Evolutionary conservation across 2,888 invertebrate species (phyloP), one percentile per base, ranked within the genome.

Genomic region (Dynastes grantii): DNA sequence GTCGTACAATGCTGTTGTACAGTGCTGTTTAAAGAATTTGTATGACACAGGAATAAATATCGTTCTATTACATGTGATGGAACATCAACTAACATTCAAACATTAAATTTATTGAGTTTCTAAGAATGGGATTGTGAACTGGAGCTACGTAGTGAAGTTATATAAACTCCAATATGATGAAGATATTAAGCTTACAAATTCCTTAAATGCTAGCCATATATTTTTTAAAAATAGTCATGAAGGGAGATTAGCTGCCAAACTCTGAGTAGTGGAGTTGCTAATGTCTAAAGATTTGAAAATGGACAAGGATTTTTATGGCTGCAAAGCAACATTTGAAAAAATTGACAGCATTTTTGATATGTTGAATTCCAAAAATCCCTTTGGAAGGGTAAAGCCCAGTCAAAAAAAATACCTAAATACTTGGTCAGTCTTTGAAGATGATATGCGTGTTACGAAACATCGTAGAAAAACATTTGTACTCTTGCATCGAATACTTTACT

Each of bases 341-440:
- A 45, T 45, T 8, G 45, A 45, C 45, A 81, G 70, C 77, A 70
- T 82, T 22, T 84, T 82, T 81, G 83, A 83, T 78, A 70, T 81
- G 29, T 51, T 83, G 37, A 84, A 84, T 78, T 79, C 61, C 40
- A 79, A 83, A 79, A 81, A 71, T 79, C 81, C 81, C 29, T 83
- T 80, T 82, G 82, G 79, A 78, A 64, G 81, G 83, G 0, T 84
- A 63, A 83, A 61, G 80, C 81, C 83, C 83, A 8, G 29, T 80
- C 6, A 9, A 4, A 11, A 40, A 73, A 68, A 76, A 76, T 8
- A 79, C 75, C 58, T 79, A 13, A 77, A 29, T 81, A 82, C 76
- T 82, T 79, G 77, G 68, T 76, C 80, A 5, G 63, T 81, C 27
- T 81, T 80, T 49, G 45, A 51, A 65, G 65, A 79, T 32, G 64